phyloP scores from a whole-genome alignment of 2,888 invertebrate species.

The Monoplex corrugatus region DNA sequence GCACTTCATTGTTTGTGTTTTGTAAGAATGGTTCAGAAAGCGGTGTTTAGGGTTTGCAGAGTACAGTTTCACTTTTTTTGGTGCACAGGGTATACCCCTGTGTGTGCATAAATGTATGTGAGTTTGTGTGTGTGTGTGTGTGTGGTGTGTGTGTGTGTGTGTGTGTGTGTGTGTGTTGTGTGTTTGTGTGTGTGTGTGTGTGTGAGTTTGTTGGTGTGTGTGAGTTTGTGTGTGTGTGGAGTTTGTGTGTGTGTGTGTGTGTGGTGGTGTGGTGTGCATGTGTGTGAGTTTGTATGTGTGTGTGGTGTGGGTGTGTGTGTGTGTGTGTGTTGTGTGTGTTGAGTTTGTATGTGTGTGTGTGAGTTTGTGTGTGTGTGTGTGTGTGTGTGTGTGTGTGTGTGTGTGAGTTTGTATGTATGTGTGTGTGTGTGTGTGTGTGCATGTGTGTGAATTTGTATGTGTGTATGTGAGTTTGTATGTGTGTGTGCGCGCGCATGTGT shows the following conservation, averaged over 20 bases:
- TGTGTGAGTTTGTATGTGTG: too few relatives aligned
- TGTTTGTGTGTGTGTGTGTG: too few relatives aligned
- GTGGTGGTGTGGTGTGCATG: too few relatives aligned
- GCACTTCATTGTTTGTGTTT: not conserved
- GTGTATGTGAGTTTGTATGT: not conserved
- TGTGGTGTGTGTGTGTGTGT: not conserved
- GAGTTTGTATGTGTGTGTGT: not conserved
- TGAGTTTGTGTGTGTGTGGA: too few relatives aligned
- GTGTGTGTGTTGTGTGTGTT: not conserved
- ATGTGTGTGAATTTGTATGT: not conserved
- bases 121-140: not conserved
- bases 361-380: not conserved
- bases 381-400: conserved; percentile 13
- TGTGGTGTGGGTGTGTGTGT: not conserved
- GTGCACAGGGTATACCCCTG: not conserved
- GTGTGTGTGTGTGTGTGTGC: conserved; percentile 2
- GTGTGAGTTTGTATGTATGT: not conserved
- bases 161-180: too few relatives aligned
- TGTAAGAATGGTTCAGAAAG: not conserved
- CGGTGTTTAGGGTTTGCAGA: not conserved
- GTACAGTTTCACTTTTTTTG: not conserved
- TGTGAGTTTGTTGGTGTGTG: too few relatives aligned
- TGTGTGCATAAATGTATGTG: not conserved
- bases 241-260: too few relatives aligned
- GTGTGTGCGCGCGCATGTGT: not conserved